phyloP scores from a whole-genome alignment of 2,888 invertebrate genomes.

The Nymphalis polychloros region DNA sequence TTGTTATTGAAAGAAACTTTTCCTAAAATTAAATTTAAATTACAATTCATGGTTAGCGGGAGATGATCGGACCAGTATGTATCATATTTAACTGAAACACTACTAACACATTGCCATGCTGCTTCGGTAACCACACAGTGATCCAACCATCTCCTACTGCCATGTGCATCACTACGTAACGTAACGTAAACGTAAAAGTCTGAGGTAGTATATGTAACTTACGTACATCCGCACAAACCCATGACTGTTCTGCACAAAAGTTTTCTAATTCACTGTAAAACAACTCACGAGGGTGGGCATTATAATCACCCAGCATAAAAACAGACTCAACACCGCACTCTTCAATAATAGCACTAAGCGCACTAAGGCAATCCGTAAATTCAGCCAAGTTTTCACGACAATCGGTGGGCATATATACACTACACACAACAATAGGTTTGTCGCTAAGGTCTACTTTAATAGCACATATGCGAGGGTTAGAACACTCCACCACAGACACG shows the following conservation, averaged over 20 bases:
- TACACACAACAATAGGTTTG: conserved; percentile 5
- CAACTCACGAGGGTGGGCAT: conserved; percentile 2
- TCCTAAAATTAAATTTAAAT: not conserved
- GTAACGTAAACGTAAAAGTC: conserved; percentile 2
- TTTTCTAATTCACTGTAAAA: not conserved
- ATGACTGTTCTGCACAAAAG: conserved; percentile 11
- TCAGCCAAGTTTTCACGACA: not conserved
- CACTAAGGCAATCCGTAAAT: conserved; percentile 7
- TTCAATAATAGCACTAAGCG: conserved; percentile 10
- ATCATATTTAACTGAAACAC: conserved; percentile 1
- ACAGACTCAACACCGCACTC: conserved; percentile 2
- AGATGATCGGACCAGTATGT: not conserved
- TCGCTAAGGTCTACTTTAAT: not conserved
- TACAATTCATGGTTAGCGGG: not conserved
- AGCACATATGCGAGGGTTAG: not conserved
- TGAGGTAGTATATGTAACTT: conserved; percentile 1
- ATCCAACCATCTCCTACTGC: conserved; percentile 1
- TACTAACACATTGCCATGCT: not conserved
- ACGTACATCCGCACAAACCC: conserved; percentile 5
- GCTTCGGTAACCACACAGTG: conserved; percentile 8
- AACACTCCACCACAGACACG: conserved; percentile 7
- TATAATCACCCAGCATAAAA: conserved; percentile 9
- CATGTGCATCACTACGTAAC: not conserved
- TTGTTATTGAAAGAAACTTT: not conserved
- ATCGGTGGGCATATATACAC: conserved; percentile 3